Base-by-base conservation (phyloP, 1,140 invertebrate genomes). In the Nasonia longicornis region DNA sequence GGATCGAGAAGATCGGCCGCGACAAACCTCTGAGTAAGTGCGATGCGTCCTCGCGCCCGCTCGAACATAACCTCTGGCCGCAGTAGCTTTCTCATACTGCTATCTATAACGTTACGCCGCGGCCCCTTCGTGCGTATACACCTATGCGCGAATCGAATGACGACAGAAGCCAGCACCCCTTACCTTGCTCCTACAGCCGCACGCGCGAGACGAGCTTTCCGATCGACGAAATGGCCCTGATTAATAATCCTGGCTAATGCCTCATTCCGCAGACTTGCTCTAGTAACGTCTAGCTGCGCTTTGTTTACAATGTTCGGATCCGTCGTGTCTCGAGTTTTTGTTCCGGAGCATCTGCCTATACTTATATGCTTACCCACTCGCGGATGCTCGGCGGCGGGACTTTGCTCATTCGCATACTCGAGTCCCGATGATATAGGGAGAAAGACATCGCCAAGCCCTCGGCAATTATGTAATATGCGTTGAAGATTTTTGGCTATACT, bases 21-120 rank as follows among this genome's bases (percentile, higher is more conserved):
- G 90, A 91, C 82, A 91, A 90, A 82, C 90, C 90, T 52, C 78
- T 91, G 66, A 91, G 90, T 91, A 86, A 90, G 90, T 89, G 16
- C 38, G 10, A 38, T 31, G 14, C 6, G 10, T n/a, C 7, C 64
- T n/a, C 29, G 64, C 11, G 26, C 35, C 52, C 22, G 67, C 35
- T 10, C 10, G 16, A 71, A 81, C 80, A 81, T 81, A 81, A 81
- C 80, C 80, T 81, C 38, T 20, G 64, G 11, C 26, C 2, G 26
- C 26, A n/a, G 11, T 16, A 10, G 63, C 80, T 16, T 58, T 6
- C 52, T 48, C 2, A 1, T 42, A 42, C 6, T 42, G 8, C 6
- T 42, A 42, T 10, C 38, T 42, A 11, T 31, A 69, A 14, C 26
- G 66, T 12, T 7, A 1, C 66, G 16, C 66, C 66, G 16, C 66